Evolutionary conservation across 2,888 invertebrate species (phyloP).

Genomic region (Nemoura dubitans): DNA sequence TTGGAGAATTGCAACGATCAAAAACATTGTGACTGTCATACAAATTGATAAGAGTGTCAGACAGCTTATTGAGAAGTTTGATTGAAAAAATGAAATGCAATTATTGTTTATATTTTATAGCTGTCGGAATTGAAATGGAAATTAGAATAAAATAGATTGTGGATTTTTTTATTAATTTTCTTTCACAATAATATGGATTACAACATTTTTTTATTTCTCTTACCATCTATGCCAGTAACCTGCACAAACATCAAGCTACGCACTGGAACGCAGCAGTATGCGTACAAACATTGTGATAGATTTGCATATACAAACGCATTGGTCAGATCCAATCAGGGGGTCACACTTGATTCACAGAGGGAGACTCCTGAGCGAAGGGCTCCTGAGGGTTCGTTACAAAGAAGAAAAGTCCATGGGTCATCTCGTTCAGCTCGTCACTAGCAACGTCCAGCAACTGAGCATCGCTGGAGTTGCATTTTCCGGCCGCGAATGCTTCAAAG

Average conservation of each 20-base stretch:
- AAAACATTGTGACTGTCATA: not conserved
- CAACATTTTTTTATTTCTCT: not conserved
- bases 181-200: not conserved
- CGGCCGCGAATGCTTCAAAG: slow-evolving; percentile 50
- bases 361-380: slow-evolving; percentile 30
- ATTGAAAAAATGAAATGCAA: not conserved
- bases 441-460: not conserved
- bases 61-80: not conserved
- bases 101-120: not conserved
- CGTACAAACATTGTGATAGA: not conserved
- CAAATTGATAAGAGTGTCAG: not conserved
- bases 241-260: not conserved
- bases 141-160: not conserved
- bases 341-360: slow-evolving; percentile 15
- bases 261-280: not conserved
- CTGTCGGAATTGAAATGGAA: not conserved
- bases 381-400: slow-evolving; percentile 41
- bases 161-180: not conserved
- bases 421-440: slow-evolving; percentile 43
- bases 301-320: not conserved
- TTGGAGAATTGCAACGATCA: not conserved
- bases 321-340: not conserved
- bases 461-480: slow-evolving; percentile 21
- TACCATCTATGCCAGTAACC: not conserved
- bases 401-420: slow-evolving; percentile 31